These are phyloP conservation scores for Philonicus albiceps DNA, from an alignment of 2,888 invertebrate genomes.

Conservation along the genomic window DNA sequence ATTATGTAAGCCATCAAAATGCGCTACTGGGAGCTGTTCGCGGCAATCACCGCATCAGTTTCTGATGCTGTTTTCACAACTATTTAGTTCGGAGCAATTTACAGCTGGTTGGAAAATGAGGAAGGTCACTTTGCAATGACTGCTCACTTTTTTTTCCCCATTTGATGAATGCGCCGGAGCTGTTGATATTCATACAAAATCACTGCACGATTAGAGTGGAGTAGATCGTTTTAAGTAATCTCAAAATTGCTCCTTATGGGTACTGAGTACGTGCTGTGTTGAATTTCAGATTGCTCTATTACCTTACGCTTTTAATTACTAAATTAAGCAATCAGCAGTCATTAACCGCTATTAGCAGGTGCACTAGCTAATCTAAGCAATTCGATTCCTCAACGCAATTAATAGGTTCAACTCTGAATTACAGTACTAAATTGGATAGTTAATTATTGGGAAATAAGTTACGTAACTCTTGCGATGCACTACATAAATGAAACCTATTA, in stretches of 20 bases:
- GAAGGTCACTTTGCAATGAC: conserved; percentile 1
- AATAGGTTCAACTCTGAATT: neutral
- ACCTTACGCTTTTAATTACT: neutral
- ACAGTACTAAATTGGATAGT: neutral
- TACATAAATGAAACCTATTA: neutral
- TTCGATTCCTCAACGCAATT: neutral
- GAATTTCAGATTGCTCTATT: neutral
- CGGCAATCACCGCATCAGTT: neutral
- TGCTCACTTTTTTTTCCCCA: neutral
- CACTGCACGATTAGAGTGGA: neutral
- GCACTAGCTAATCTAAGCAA: neutral
- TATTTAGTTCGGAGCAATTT: conserved; percentile 30
- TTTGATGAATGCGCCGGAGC: neutral
- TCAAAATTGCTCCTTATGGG: neutral
- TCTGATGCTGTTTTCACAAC: conserved; percentile 7
- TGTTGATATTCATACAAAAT: neutral
- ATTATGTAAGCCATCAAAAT: conserved; percentile 30
- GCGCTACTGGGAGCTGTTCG: neutral
- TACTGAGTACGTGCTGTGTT: neutral
- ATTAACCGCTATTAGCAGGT: neutral
- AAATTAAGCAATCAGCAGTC: neutral
- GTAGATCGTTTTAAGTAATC: neutral
- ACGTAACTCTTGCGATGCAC: neutral
- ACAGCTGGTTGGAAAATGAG: neutral
- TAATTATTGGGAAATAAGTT: neutral